Evolutionary conservation across 2,113 vertebrate genomes (phyloP).

Genomic region (Paradoxurus hermaphroditus): DNA sequence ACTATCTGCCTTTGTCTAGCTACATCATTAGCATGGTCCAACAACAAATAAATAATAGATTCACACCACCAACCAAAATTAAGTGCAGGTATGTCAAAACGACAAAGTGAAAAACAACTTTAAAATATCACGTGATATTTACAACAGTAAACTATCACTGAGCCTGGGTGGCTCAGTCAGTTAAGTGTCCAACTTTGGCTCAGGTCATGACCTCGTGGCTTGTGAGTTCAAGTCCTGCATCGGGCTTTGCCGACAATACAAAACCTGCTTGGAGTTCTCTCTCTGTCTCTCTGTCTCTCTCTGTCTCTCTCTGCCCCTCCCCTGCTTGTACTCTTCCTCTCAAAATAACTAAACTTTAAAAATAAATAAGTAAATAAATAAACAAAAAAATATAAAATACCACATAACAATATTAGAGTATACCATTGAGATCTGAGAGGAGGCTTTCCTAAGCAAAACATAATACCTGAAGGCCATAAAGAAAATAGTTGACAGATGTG

Average conservation of each 20-base stretch:
- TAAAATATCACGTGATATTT: not conserved
- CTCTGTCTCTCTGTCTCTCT: too few species aligned
- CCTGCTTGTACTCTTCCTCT: too few species aligned
- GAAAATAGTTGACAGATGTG: not conserved
- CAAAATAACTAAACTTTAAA: too few species aligned
- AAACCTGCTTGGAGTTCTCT: too few species aligned
- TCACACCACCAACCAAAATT: not conserved
- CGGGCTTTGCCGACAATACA: too few species aligned
- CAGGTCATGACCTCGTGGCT: too few species aligned
- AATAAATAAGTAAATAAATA: too few species aligned
- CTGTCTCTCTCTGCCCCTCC: too few species aligned
- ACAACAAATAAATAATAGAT: not conserved
- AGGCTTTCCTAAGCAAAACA: not conserved
- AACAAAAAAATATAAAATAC: not conserved
- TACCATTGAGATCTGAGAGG: not conserved
- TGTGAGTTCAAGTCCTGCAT: too few species aligned
- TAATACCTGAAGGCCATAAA: not conserved
- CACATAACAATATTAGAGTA: not conserved
- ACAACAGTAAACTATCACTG: too few species aligned
- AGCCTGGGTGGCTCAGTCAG: too few species aligned
- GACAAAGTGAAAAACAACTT: not conserved
- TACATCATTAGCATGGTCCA: not conserved
- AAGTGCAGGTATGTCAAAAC: not conserved
- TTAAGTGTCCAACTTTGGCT: too few species aligned
- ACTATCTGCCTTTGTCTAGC: not conserved